Percentiles rank a stretch among this genome's conserved stretches.
These are phyloP conservation scores for Trichonephila clavipes DNA, from an alignment of 1,140 invertebrate species.

Conservation along the genomic window DNA sequence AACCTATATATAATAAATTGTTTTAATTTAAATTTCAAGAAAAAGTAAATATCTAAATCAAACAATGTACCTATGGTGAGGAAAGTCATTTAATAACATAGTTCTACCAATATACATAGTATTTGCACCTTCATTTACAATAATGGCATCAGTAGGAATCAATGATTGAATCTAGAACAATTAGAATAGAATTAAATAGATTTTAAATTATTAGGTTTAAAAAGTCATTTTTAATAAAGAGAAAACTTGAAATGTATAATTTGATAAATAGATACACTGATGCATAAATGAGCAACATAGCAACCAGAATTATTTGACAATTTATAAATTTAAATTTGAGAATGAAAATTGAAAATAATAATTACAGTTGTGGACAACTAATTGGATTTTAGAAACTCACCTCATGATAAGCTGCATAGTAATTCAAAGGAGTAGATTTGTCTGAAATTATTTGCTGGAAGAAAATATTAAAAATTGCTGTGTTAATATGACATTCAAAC, in stretches of 20 bases:
- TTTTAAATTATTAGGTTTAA: not conserved
- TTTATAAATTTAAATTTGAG: no score
- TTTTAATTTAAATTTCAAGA: no score
- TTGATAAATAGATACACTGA: no score
- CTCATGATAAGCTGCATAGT: constrained; percentile 93
- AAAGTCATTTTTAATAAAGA: no score
- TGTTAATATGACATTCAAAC: no score
- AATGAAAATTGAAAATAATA: no score
- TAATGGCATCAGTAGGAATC: constrained; percentile 88
- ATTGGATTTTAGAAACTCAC: constrained; percentile 78
- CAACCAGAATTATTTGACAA: no score
- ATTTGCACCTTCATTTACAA: constrained; percentile 98
- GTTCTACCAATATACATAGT: constrained; percentile 98
- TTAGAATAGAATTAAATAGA: not conserved
- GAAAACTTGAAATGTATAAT: no score
- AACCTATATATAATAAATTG: no score
- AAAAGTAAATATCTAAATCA: no score
- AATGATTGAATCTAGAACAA: constrained; percentile 79
- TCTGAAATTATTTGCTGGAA: constrained; percentile 85
- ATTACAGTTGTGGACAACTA: no score
- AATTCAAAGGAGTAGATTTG: constrained; percentile 90
- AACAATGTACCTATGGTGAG: constrained; percentile 88
- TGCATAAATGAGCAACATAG: no score
- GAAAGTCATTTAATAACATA: constrained; percentile 90
- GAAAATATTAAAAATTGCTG: not conserved